Evolutionary conservation across 2,888 invertebrate genomes (phyloP), one percentile per base, ranked within the genome.

Genomic region (Erebia ligea): DNA sequence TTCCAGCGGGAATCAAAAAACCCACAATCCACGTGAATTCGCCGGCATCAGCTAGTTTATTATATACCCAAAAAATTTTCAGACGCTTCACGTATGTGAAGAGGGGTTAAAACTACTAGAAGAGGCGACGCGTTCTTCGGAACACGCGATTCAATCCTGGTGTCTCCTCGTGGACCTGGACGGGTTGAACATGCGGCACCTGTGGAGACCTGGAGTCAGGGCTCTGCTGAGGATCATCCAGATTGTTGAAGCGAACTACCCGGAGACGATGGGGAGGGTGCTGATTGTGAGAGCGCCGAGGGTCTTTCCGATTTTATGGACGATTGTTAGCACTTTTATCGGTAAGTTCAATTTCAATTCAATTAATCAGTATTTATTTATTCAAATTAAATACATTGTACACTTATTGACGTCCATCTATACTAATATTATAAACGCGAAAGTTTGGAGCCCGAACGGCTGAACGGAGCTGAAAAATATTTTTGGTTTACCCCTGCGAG

Each of bases 281-380:
- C 94, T 98, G 71, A 97, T 99, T 70, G 97, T 98, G 59, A 94
- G 98, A 61, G 98, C 98, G 13, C 98, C 98, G 0, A 94, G 98
- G 75, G 98, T 98, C 64, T 99, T 99, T 88, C 98, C 98, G 5
- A 98, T 99, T 69, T 94, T 99, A 52, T 99, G 98, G 98, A 98
- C 98, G 0, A 95, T 99, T 71, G 97, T 99, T 76, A 97, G 97
- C 88, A 97, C 98, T 1, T 98, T 99, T 86, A 99, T 99, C 81
- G 96, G 97, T 97, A 10, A 85, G 84, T 34, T 34, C 1, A 34
- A 34, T n/a, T n/a, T n/a, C 34, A 25, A 25, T 25, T 25, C 1
- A 34, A 34, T 34, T 6, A 34, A 34, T 34, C 34, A 21, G n/a
- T n/a, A n/a, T n/a, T n/a, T n/a, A n/a, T n/a, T n/a, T n/a, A n/a